Evolutionary conservation across 2,888 invertebrate genomes (phyloP).

Genomic region (Latheticus oryzae): DNA sequence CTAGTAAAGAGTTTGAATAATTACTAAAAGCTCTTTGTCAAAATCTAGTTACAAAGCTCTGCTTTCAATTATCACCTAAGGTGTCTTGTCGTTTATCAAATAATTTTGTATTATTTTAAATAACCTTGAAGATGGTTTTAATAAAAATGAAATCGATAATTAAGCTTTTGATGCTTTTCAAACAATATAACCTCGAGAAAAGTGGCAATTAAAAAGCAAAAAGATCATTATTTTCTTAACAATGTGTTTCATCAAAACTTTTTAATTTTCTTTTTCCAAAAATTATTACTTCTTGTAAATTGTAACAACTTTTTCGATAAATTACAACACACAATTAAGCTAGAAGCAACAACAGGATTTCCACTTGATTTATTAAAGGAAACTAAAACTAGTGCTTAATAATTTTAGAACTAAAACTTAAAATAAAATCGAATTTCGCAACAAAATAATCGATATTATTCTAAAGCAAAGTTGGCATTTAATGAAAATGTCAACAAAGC

Average conservation of each 20-base stretch:
- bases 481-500: slow-evolving; percentile 38
- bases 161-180: slow-evolving; percentile 1
- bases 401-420: too few relatives aligned
- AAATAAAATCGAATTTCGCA: slow-evolving; percentile 41
- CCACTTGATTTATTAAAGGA: slow-evolving; percentile 18
- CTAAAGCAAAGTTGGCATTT: slow-evolving; percentile 43
- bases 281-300: slow-evolving; percentile 13
- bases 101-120: too few relatives aligned
- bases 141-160: slow-evolving; percentile 4
- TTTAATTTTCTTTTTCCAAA: too few relatives aligned
- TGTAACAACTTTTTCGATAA: slow-evolving; percentile 39
- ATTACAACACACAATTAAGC: slow-evolving; percentile 37
- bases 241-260: slow-evolving; percentile 21
- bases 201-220: slow-evolving; percentile 14
- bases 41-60: too few relatives aligned
- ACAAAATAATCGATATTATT: slow-evolving; percentile 42
- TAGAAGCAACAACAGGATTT: slow-evolving; percentile 27
- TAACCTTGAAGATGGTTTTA: slow-evolving; percentile 2
- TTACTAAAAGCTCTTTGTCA: too few relatives aligned
- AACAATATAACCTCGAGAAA: background rate
- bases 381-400: too few relatives aligned
- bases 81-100: too few relatives aligned
- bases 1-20: too few relatives aligned
- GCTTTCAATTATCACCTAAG: too few relatives aligned
- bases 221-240: slow-evolving; percentile 16